Base-by-base conservation (phyloP, 2,113 vertebrate species). In the Mesocricetus auratus region DNA sequence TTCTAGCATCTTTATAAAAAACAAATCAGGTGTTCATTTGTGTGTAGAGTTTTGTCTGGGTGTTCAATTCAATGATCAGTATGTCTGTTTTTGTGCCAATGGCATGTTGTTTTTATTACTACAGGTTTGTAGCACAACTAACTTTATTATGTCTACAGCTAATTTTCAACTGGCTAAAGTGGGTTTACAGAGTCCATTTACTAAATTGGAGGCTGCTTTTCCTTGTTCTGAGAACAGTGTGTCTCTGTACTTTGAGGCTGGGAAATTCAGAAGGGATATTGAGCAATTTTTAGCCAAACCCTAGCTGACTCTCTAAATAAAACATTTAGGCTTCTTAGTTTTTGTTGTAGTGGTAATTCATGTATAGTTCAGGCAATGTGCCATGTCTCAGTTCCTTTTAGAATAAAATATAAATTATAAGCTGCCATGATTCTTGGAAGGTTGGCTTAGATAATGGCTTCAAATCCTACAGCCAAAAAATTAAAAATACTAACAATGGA, bases 331-430 rank as follows among this genome's bases (percentile, higher is more conserved):
- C 66, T 89, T 86, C 36, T 87, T 77, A 22, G 88, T 3, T 58
- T 93, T 87, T 91, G 31, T 68, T 90, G 47, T 82, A 73, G 82
- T 92, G 47, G 12, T 56, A 45, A 58, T 73, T 93, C 36, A n/a
- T 1, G 17, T 62, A 11, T 85, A 77, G 82, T 47, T 83, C 39
- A 95, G 77, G 78, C 60, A 93, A 66, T 56, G 4, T 58, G 90
- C 50, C 75, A 77, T 90, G 71, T 53, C 39, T 94, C 64, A 33
- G 24, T 92, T 71, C 86, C 64, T 68, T 56, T 86, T 86, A 33
- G 89, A 39, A 42, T 94, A 29, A 94, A 92, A 47, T 29, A 95
- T 21, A 89, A 91, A 96, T 60, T 79, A n/a, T 36, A 81, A 89
- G 13, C 92, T 66, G 31, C 7, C 91, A 69, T n/a, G 5, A 68